phyloP scores from a whole-genome alignment of 2,113 vertebrate genomes.

The Chaetops frenatus region DNA sequence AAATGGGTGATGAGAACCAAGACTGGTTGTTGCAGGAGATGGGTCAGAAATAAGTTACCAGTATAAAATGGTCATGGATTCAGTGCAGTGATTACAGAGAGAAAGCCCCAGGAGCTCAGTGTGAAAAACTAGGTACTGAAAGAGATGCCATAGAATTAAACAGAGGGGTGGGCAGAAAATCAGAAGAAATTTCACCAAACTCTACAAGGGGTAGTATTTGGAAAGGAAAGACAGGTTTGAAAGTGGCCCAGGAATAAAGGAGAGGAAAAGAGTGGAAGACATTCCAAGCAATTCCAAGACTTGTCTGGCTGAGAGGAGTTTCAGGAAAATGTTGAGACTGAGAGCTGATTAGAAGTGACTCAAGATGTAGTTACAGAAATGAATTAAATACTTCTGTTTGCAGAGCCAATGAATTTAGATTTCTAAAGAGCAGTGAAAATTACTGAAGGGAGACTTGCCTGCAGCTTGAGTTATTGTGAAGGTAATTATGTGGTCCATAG shows the following conservation, averaged over 20 bases:
- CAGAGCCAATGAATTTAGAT: neutral
- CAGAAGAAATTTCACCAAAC: neutral
- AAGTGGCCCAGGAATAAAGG: neutral
- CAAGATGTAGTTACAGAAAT: neutral
- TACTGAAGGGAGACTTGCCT: neutral
- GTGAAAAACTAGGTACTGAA: neutral
- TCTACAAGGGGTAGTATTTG: neutral
- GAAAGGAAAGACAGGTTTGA: neutral
- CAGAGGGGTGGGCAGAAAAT: neutral
- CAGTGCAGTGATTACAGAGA: neutral
- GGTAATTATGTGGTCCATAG: neutral
- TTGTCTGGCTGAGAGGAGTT: neutral
- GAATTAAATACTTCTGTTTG: neutral
- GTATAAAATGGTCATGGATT: neutral
- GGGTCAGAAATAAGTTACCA: neutral
- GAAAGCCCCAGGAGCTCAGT: neutral
- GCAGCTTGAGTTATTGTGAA: neutral
- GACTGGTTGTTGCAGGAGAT: neutral
- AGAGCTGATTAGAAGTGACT: neutral
- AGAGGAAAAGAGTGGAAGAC: neutral
- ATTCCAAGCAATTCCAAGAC: neutral
- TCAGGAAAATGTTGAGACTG: neutral
- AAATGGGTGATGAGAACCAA: neutral
- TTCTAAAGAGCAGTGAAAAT: neutral
- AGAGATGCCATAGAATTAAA: neutral